These are phyloP conservation scores for Cephalopachus bancanus DNA, from an alignment of 2,797 vertebrate genomes.

Conservation along the genomic window DNA sequence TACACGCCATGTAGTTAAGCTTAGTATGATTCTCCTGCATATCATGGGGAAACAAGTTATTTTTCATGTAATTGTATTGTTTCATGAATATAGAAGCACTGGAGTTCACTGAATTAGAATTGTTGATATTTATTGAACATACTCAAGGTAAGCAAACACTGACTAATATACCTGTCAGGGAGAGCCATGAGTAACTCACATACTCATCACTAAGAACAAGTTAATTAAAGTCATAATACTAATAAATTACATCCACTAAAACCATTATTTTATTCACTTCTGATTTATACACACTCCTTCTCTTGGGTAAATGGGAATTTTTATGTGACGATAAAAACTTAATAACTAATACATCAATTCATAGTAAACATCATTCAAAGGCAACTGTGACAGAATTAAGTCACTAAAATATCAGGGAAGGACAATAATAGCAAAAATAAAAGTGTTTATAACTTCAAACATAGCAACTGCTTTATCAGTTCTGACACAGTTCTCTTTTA, in stretches of 20 bases:
- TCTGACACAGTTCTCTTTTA: slow-evolving; percentile 21
- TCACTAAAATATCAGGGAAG: slow-evolving; percentile 2
- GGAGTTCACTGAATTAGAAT: neutral
- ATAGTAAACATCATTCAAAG: slow-evolving; percentile 68
- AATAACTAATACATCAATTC: slow-evolving; percentile 80
- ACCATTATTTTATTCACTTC: slow-evolving; percentile 74
- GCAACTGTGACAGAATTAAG: slow-evolving; percentile 54
- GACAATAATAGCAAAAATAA: slow-evolving; percentile 30
- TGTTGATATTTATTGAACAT: neutral
- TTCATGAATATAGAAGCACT: neutral
- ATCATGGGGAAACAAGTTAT: slow-evolving; percentile 31
- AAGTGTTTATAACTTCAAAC: slow-evolving; percentile 5
- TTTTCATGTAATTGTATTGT: slow-evolving; percentile 34
- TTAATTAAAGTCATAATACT: slow-evolving; percentile 82
- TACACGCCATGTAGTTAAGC: neutral
- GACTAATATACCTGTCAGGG: slow-evolving; percentile 32
- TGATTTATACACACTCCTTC: slow-evolving; percentile 77
- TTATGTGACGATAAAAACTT: slow-evolving; percentile 80
- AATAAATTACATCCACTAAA: slow-evolving; percentile 76
- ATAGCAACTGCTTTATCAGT: neutral
- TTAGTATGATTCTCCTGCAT: neutral
- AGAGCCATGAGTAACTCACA: slow-evolving; percentile 36
- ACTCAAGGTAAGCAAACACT: slow-evolving; percentile 55
- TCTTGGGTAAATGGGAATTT: slow-evolving; percentile 79
- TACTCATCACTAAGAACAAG: slow-evolving; percentile 75